A percentile compares a stretch with the other conserved stretches of the same genome.
Conservation (phyloP, 2,888 invertebrate species). For the Macaria notata region DNA sequence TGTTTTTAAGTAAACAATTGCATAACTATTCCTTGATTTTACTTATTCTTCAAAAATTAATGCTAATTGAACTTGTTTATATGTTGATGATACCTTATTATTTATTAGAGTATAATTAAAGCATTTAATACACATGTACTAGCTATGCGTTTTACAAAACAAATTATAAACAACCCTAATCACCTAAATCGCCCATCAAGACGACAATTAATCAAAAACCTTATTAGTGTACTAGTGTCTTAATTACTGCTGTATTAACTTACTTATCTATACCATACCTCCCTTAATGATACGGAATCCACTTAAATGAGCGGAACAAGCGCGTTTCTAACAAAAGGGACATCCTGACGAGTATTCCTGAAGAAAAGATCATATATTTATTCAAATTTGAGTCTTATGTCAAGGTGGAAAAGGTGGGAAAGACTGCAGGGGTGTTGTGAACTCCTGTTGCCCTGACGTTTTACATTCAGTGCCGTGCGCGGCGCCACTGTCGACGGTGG, state of each 20-base stretch:
- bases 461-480: conserved; percentile 74
- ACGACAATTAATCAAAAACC: conserved; percentile 2
- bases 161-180: no score
- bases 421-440: conserved; percentile 36
- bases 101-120: no score
- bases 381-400: conserved; percentile 37
- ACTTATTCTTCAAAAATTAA: no score
- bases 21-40: no score
- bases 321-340: conserved; percentile 71
- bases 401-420: conserved; percentile 36
- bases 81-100: no score
- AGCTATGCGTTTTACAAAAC: no score
- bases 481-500: conserved; percentile 76
- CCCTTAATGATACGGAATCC: conserved; percentile 62
- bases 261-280: conserved; percentile 30
- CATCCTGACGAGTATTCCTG: conserved; percentile 55
- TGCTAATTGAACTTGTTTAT: no score
- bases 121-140: no score
- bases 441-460: conserved; percentile 56
- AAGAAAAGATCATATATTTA: conserved; percentile 28
- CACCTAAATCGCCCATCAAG: background rate
- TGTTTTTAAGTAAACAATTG: no score
- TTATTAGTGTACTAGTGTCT: conserved; percentile 3
- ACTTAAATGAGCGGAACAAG: conserved; percentile 63
- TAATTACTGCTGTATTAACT: conserved; percentile 18